phyloP scores from a whole-genome alignment of 2,888 invertebrate species.

The Netelia melanura region DNA sequence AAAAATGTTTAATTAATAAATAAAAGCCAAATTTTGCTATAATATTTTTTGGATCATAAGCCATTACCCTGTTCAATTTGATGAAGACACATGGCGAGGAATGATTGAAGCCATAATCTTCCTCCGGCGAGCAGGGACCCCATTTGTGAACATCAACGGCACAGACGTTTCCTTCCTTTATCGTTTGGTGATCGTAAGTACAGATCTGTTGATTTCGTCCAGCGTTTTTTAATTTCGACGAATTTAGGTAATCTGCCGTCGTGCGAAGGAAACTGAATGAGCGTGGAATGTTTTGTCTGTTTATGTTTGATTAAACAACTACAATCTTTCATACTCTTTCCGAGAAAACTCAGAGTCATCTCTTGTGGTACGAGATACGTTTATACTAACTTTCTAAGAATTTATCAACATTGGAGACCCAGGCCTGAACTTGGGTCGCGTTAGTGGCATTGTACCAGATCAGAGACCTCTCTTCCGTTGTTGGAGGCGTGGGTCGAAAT shows the following conservation, averaged over 20 bases:
- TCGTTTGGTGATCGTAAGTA: conserved; percentile 85
- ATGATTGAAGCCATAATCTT: conserved; percentile 89
- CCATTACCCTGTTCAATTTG: conserved; percentile 92
- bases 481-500: conserved; percentile 87
- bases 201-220: conserved; percentile 87
- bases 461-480: conserved; percentile 87
- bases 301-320: not conserved
- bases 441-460: conserved; percentile 87
- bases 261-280: conserved; percentile 59
- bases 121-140: conserved; percentile 86
- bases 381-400: conserved; percentile 87
- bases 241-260: conserved; percentile 83
- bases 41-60: conserved; percentile 68
- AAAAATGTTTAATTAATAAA: not conserved
- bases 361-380: not conserved
- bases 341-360: not conserved
- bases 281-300: conserved; percentile 21
- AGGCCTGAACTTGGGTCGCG: conserved; percentile 85
- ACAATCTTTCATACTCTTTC: not conserved
- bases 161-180: conserved; percentile 86
- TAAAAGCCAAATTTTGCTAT: not conserved
- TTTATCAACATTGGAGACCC: conserved; percentile 86
- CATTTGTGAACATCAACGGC: conserved; percentile 84
- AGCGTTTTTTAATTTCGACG: conserved; percentile 81
- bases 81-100: conserved; percentile 94